Conservation (phyloP, 2,888 invertebrate species). For the Blomia tropicalis region DNA sequence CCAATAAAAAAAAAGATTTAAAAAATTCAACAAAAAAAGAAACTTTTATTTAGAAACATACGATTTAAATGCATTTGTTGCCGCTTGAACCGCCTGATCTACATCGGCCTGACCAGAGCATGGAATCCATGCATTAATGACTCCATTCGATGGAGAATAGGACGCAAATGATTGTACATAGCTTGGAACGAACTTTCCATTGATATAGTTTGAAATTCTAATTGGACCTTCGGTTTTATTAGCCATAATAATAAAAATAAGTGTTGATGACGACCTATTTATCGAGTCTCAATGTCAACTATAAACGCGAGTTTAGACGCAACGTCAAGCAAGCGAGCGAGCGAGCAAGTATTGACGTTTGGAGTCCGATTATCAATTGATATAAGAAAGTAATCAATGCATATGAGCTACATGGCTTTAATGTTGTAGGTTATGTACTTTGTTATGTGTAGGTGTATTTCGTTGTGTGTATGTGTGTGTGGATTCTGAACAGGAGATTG, state of each 20-base stretch:
- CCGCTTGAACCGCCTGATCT: slow-evolving; percentile 37
- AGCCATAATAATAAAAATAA: not conserved
- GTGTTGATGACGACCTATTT: not conserved
- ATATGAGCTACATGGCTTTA: too few relatives aligned
- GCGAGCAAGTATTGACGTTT: too few relatives aligned
- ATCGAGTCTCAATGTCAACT: not conserved
- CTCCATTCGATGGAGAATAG: slow-evolving; percentile 38
- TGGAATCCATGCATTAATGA: slow-evolving; percentile 38
- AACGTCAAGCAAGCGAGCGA: too few relatives aligned
- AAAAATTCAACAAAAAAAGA: not conserved
- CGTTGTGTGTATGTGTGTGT: too few relatives aligned
- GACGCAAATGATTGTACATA: slow-evolving; percentile 35
- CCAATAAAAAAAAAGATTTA: slow-evolving; percentile 5
- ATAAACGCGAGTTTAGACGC: too few relatives aligned
- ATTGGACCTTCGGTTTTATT: not conserved
- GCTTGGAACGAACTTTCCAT: slow-evolving; percentile 35
- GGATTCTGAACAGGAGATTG: too few relatives aligned
- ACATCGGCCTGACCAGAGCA: slow-evolving; percentile 35
- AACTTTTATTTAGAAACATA: slow-evolving; percentile 31
- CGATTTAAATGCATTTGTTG: slow-evolving; percentile 38
- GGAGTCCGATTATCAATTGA: too few relatives aligned
- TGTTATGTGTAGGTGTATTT: too few relatives aligned
- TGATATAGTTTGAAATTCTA: slow-evolving; percentile 36
- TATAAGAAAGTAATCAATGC: too few relatives aligned
- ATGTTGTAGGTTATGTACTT: too few relatives aligned